phyloP scores from a whole-genome alignment of 2,113 vertebrate species.

The Erpornis zantholeuca region DNA sequence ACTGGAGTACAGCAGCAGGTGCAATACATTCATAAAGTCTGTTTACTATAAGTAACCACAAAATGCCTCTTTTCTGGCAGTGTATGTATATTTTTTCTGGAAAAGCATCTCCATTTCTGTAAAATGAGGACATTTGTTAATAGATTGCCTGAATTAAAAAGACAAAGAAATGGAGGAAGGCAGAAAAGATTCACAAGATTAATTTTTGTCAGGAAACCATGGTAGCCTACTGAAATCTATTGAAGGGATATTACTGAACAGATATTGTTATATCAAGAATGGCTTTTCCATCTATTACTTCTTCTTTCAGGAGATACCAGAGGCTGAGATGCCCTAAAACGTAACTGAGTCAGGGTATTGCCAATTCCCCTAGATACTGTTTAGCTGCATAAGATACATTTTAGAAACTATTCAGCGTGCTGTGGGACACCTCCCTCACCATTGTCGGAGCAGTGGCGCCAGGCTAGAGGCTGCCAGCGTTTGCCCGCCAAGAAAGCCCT shows the following conservation, averaged over 20 bases:
- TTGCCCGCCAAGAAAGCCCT: background rate
- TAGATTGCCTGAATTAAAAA: background rate
- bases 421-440: background rate
- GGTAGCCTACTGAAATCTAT: background rate
- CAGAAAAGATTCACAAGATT: background rate
- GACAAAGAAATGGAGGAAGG: background rate
- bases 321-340: background rate
- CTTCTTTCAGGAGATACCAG: background rate
- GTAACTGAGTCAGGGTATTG: accelerated
- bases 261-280: background rate
- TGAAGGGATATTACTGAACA: background rate
- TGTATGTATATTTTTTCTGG: background rate
- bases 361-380: background rate
- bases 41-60: background rate
- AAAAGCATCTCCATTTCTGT: background rate
- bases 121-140: background rate
- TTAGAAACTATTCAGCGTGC: background rate
- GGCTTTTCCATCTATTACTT: background rate
- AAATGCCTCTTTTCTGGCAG: background rate
- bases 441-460: background rate
- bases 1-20: background rate
- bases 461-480: background rate
- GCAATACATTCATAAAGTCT: background rate
- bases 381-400: background rate
- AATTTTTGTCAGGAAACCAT: background rate